Evolutionary conservation across 2,888 invertebrate species (phyloP).

Genomic region (Xestoiulus laeticollis): DNA sequence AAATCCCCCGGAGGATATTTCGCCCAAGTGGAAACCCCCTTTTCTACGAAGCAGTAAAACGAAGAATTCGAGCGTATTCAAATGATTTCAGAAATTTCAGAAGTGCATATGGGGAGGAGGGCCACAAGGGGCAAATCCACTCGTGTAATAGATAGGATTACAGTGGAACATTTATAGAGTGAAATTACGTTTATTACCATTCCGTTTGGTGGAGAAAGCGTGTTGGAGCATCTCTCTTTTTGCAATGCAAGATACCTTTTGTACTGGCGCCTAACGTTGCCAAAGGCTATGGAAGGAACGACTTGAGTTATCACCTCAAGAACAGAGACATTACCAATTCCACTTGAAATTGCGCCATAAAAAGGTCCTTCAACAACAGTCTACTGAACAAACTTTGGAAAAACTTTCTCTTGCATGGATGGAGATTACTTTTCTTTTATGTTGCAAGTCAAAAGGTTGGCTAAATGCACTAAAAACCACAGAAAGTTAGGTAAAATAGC

Average conservation of each 20-base stretch:
- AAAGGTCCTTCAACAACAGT: background rate
- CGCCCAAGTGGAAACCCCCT: background rate
- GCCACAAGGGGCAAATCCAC: constrained; percentile 29
- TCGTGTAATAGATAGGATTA: constrained; percentile 35
- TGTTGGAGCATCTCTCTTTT: background rate
- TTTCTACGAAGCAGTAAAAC: background rate
- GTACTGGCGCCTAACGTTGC: background rate
- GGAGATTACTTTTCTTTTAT: background rate
- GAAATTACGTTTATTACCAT: constrained; percentile 29
- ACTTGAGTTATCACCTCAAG: background rate
- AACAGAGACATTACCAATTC: constrained; percentile 7
- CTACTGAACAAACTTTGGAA: background rate
- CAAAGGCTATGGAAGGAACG: background rate
- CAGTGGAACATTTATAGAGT: constrained; percentile 2
- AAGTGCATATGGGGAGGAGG: background rate
- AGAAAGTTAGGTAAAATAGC: no score
- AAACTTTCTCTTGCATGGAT: background rate
- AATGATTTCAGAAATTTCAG: constrained; percentile 32
- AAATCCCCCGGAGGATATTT: background rate
- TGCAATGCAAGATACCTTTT: background rate
- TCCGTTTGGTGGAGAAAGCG: background rate
- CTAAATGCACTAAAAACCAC: no score
- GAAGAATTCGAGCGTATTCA: background rate
- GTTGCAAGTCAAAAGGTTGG: background rate
- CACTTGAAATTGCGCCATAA: constrained; percentile 11